Evolutionary conservation across 2,888 invertebrate genomes (phyloP).

Genomic region (Cybosia mesomella): DNA sequence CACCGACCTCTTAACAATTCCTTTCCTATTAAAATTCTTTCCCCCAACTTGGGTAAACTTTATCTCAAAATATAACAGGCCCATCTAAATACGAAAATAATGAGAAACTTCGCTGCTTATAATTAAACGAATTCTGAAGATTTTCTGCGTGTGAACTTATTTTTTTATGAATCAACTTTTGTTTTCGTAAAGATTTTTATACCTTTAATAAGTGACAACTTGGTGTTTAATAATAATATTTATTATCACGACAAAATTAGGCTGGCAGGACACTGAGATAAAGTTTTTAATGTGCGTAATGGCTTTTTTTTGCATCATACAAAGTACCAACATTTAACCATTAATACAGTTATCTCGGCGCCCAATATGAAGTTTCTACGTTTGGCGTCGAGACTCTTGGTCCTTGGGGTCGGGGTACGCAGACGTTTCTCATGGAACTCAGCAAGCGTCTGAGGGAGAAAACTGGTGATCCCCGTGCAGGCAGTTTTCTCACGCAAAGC

Average conservation of each 20-base stretch:
- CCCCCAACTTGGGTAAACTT: constrained; percentile 68
- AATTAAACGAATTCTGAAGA: constrained; percentile 54
- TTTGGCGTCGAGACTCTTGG: too few species aligned
- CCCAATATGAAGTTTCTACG: too few species aligned
- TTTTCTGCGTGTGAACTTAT: constrained; percentile 46
- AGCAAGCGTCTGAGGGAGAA: too few species aligned
- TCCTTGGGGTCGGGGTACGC: too few species aligned
- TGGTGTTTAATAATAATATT: not conserved
- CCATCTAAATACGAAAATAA: constrained; percentile 52
- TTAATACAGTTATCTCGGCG: too few species aligned
- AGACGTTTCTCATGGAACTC: too few species aligned
- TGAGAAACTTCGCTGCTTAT: constrained; percentile 44
- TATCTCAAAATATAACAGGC: constrained; percentile 62
- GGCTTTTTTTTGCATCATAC: too few species aligned
- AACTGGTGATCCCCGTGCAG: too few species aligned
- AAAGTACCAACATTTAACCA: too few species aligned
- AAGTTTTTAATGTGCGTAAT: not conserved
- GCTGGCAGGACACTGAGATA: not conserved
- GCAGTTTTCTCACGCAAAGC: too few species aligned
- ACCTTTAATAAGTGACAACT: constrained; percentile 1
- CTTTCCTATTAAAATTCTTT: constrained; percentile 82
- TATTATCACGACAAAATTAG: not conserved
- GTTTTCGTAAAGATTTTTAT: constrained; percentile 7
- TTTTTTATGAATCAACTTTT: constrained; percentile 35
- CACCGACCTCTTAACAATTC: constrained; percentile 69